Conservation (phyloP, 2,113 vertebrate species). For the rat (Rattus norvegicus) region GRCr8 NC_086039.1:12958001-12958500, state of each 20-base stretch:
- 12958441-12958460: constrained; percentile 31
- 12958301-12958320: constrained; percentile 30
- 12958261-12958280: neutral
- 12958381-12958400: neutral
- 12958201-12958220: neutral
- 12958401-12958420: constrained; percentile 17
- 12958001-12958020: neutral
- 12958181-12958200: neutral
- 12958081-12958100: neutral
- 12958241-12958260: neutral
- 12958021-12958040: neutral
- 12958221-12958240: neutral
- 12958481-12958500: neutral
- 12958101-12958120: neutral
- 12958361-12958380: neutral
- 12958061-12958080: neutral
- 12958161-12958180: too few species aligned
- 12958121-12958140: neutral
- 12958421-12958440: neutral
- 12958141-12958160: neutral
- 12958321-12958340: constrained; percentile 41
- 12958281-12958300: neutral
- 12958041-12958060: neutral
- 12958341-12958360: neutral
- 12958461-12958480: constrained; percentile 45